These are phyloP conservation scores for Tetrax tetrax DNA, from an alignment of 2,113 vertebrate genomes.

Conservation along the genomic window DNA sequence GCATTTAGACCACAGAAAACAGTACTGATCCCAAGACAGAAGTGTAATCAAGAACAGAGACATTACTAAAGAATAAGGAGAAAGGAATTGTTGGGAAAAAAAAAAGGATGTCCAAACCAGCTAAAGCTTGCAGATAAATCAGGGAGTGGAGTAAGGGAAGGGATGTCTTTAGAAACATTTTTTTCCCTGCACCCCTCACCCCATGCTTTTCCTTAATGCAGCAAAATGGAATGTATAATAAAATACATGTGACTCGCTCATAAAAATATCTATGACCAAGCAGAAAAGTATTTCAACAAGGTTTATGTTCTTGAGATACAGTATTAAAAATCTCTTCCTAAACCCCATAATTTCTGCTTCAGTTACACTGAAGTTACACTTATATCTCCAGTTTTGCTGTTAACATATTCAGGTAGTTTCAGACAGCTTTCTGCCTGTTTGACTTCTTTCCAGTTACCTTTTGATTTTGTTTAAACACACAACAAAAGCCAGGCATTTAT, in stretches of 20 bases:
- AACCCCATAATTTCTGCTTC: background rate
- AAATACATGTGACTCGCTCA: background rate
- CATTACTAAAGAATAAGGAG: background rate
- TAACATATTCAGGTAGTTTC: background rate
- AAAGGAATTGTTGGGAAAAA: background rate
- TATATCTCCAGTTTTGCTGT: background rate
- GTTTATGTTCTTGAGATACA: background rate
- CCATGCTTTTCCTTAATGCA: rapidly evolving
- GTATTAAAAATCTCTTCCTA: background rate
- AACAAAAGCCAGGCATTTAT: background rate
- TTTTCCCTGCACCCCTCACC: background rate
- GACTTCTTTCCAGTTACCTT: background rate
- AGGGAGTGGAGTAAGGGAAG: background rate
- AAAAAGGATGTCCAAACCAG: background rate
- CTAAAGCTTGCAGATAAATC: background rate
- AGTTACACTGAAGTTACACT: background rate
- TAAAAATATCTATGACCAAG: background rate
- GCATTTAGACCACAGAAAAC: background rate
- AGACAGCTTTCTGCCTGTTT: background rate
- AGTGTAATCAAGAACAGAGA: background rate
- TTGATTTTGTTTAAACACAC: background rate
- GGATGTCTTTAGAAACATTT: background rate
- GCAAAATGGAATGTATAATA: background rate
- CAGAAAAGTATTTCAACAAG: background rate
- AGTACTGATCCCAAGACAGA: background rate